A percentile compares a stretch with the other conserved stretches of the same genome.
Evolutionary conservation across 1,140 invertebrate genomes (phyloP).

Genomic region (Camponotus floridanus): DNA sequence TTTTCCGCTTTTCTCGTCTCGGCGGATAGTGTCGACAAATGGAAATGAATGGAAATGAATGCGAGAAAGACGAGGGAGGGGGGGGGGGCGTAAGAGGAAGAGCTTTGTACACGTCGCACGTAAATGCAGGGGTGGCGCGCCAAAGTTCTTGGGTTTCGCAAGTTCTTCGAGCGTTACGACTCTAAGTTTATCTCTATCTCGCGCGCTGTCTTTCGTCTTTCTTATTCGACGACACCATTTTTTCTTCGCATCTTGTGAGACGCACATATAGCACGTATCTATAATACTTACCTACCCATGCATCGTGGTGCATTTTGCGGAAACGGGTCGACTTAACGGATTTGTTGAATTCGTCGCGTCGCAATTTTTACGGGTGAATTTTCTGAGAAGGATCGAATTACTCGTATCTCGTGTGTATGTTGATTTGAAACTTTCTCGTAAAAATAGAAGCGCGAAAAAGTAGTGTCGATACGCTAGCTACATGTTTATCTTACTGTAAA

Average conservation of each 20-base stretch:
- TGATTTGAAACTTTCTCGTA: neutral
- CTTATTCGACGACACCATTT: slow-evolving; percentile 45
- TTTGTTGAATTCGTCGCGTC: slow-evolving; percentile 30
- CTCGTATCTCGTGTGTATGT: neutral
- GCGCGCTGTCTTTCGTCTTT: slow-evolving; percentile 10
- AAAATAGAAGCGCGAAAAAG: slow-evolving; percentile 12
- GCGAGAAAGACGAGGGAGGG: neutral
- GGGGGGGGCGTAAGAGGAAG: too few relatives aligned
- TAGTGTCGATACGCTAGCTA: neutral
- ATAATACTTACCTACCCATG: neutral
- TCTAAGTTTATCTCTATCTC: slow-evolving; percentile 27
- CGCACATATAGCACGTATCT: slow-evolving; percentile 13
- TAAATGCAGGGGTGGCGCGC: neutral
- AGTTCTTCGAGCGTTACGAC: slow-evolving; percentile 25
- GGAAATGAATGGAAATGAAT: slow-evolving; percentile 62
- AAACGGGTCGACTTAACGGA: slow-evolving; percentile 49
- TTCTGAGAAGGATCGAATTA: slow-evolving; percentile 28
- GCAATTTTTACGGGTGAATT: slow-evolving; percentile 7
- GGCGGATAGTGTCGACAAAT: slow-evolving; percentile 14
- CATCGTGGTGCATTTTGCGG: slow-evolving; percentile 3
- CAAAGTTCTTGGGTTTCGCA: slow-evolving; percentile 10
- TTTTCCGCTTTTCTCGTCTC: slow-evolving; percentile 17
- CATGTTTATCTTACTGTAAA: slow-evolving; percentile 20
- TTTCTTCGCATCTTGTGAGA: neutral
- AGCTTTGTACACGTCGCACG: slow-evolving; percentile 22